Evolutionary conservation across 2,113 vertebrate genomes (phyloP).

Genomic region (Gymnocephalus cernua): DNA sequence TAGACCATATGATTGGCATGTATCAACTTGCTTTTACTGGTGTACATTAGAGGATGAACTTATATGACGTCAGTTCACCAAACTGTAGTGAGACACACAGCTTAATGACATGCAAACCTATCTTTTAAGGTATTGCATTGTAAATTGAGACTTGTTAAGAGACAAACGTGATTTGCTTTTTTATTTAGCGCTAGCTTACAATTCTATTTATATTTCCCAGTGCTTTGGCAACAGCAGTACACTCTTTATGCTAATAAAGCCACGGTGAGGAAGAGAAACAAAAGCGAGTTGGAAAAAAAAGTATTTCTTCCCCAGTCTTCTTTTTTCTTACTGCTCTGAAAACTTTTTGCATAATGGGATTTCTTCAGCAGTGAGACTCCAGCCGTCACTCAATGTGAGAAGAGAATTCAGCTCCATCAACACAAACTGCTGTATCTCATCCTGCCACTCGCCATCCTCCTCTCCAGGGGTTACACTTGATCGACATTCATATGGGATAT

Average conservation of each 20-base stretch:
- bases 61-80: not conserved
- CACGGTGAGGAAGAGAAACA: conserved; percentile 5
- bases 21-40: not conserved
- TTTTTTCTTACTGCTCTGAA: conserved; percentile 14
- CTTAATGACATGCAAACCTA: not conserved
- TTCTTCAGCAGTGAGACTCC: conserved; percentile 39
- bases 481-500: conserved; percentile 38
- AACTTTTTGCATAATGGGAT: conserved; percentile 51
- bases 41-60: not conserved
- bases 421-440: conserved; percentile 51
- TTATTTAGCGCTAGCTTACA: conserved; percentile 13
- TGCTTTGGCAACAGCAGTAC: conserved; percentile 16
- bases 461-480: conserved; percentile 44
- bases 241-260: conserved; percentile 6
- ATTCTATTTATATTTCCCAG: not conserved
- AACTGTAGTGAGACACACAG: not conserved
- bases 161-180: not conserved
- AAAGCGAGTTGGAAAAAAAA: conserved; percentile 16
- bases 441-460: conserved; percentile 64
- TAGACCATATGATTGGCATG: not conserved
- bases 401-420: conserved; percentile 60
- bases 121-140: not conserved
- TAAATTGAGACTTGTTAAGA: not conserved
- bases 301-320: not conserved
- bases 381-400: conserved; percentile 67